Evolutionary conservation across 2,113 vertebrate species (phyloP), one percentile per base, ranked within the genome.

Genomic region (Eclectus roratus): DNA sequence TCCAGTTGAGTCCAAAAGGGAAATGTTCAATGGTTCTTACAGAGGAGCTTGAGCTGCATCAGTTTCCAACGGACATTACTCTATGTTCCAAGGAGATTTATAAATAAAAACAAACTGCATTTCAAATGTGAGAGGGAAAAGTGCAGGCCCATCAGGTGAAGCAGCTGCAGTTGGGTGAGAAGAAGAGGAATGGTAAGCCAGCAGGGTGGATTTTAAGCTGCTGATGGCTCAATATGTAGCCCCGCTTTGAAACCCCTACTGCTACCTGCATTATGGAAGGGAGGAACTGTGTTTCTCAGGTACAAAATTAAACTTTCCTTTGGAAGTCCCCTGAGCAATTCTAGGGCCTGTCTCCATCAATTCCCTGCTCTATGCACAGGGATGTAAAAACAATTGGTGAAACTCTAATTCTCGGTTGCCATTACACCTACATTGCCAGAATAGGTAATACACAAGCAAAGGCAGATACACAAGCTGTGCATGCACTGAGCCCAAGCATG

Each of bases 381-480:
- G 8, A 17, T 13, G 13, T 35, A 39, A n/a, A 9, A 13, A 31
- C 0, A 1, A 21, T 0, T 18, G 60, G 25, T 20, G 21, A 68
- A 77, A 56, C 29, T 52, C 60, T 31, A 21, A 18, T 56, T 73
- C 47, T 13, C 25, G 9, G 17, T 1, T 8, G 13, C 41, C 2
- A 1, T 61, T 11, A 17, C 2, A 53, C 7, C 52, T 68, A 2
- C 19, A 7, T 8, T 5, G 20, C n/a, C 71, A 69, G 60, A 20
- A 21, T 1, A n/a, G 35, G 18, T 8, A 37, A 55, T 13, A 37
- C 19, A 17, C 0, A 0, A 63, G 49, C n/a, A 12, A 77, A 60
- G 24, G 64, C 53, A 78, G 50, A 46, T 9, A 14, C 4, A 1
- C 2, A 4, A 61, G 44, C 29, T 35, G 28, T 7, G 25, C 13